Evolutionary conservation across 2,888 invertebrate species (phyloP).

Genomic region (Spodoptera exigua): DNA sequence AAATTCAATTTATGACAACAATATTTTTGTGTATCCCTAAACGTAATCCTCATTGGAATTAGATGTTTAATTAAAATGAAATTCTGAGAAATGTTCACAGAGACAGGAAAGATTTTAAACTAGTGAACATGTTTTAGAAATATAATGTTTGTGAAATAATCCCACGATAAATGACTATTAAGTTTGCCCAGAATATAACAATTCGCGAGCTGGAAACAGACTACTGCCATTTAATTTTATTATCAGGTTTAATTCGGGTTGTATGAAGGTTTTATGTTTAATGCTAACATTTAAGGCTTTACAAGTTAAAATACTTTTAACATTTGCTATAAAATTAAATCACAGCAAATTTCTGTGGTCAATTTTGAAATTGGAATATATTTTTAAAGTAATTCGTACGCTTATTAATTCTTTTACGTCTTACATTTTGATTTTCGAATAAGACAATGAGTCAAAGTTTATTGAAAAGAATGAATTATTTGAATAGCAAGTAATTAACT

Average conservation of each 20-base stretch:
- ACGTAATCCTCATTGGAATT: constrained; percentile 25
- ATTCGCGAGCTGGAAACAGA: constrained; percentile 2
- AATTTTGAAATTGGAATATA: not conserved
- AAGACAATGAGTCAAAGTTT: constrained; percentile 17
- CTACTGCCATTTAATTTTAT: constrained; percentile 19
- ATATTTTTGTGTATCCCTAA: constrained; percentile 12
- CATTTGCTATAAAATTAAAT: constrained; percentile 17
- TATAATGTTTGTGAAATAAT: no score
- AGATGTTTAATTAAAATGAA: constrained; percentile 36
- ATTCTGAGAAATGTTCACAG: constrained; percentile 6
- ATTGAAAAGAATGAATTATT: constrained; percentile 40
- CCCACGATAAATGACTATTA: not conserved
- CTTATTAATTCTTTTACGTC: no score
- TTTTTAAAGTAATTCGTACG: not conserved
- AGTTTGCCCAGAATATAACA: constrained; percentile 1
- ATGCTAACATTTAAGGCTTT: constrained; percentile 2
- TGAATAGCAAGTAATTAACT: constrained; percentile 42
- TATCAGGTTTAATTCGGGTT: constrained; percentile 2
- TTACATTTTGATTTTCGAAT: no score
- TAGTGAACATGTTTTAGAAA: constrained; percentile 1
- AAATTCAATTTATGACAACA: constrained; percentile 30
- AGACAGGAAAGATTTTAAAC: constrained; percentile 4
- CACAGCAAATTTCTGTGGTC: constrained; percentile 2
- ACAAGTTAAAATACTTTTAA: constrained; percentile 18
- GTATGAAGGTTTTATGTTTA: constrained; percentile 21